These are phyloP conservation scores for Drosophila histrio DNA, from an alignment of 2,888 invertebrate genomes.

Conservation along the genomic window DNA sequence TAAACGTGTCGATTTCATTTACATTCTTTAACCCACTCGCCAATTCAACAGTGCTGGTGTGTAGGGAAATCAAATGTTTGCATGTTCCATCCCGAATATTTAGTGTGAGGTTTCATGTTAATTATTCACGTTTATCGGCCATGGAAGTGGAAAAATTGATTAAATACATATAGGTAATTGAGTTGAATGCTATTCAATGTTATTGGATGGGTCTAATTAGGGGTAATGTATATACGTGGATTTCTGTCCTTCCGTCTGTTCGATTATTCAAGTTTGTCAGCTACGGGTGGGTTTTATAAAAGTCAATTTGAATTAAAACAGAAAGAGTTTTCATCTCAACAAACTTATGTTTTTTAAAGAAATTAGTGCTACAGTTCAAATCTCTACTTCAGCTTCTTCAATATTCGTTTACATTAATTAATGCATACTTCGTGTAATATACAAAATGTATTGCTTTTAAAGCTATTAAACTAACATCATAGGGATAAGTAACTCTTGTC, in stretches of 20 bases:
- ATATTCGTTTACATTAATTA: too few species aligned
- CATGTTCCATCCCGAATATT: not conserved
- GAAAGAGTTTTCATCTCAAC: not conserved
- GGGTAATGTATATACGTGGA: not conserved
- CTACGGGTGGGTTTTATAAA: too few species aligned
- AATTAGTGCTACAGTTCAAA: too few species aligned
- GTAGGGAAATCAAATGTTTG: slow-evolving; percentile 15
- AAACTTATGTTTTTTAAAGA: too few species aligned
- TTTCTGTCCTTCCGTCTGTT: not conserved
- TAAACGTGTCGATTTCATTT: slow-evolving; percentile 10
- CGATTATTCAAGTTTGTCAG: not conserved
- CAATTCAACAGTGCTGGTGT: not conserved
- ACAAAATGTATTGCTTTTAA: too few species aligned
- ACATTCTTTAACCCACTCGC: not conserved
- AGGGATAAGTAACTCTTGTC: too few species aligned
- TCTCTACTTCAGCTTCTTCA: too few species aligned
- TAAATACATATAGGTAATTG: slow-evolving; percentile 27
- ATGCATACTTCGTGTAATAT: too few species aligned
- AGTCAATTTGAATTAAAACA: too few species aligned
- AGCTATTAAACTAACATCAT: too few species aligned
- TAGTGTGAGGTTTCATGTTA: slow-evolving; percentile 29
- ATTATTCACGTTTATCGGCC: slow-evolving; percentile 30
- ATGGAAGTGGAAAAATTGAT: slow-evolving; percentile 32
- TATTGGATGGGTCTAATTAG: not conserved
- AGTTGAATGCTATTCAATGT: slow-evolving; percentile 3